Base-by-base conservation (phyloP, 2,113 vertebrate species). In the Phycodurus eques region DNA sequence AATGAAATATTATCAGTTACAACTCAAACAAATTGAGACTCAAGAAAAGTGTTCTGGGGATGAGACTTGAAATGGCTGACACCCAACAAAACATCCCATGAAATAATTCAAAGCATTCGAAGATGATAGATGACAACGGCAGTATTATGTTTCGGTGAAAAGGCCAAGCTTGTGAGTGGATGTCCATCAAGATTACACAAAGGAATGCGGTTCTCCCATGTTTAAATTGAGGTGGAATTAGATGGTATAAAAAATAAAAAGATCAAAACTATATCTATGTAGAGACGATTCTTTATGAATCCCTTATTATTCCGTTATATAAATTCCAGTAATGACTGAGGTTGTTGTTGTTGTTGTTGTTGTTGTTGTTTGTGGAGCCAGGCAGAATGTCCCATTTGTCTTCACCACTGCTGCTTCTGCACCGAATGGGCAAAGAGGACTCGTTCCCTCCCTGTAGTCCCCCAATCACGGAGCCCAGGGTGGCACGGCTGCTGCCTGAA, bases 361-460 rank as follows among this genome's bases (percentile, higher is more conserved):
- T 8, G 49, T 65, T 61, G 14, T 20, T 51, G 17, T 64, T 59
- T 19, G 31, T 19, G 14, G 85, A 91, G 3, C 92, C 93, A 2
- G 93, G 93, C 14, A 94, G 87, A 46, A 85, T 27, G 15, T 88
- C 78, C 0, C 43, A 83, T 70, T 80, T 78, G 64, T 63, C 17
- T 0, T 51, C 57, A n/a, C n/a, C 5, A 33, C 54, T 67, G 0
- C 14, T 20, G 46, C 46, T 17, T 8, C 27, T 46, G 22, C n/a
- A 46, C 11, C 64, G 33, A 60, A 47, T 11, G 43, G 62, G 15
- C 8, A 14, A 39, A 5, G 62, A 74, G 51, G 61, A 68, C 44
- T 72, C 75, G 1, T 72, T 67, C 64, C 76, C 80, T 11, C 74
- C 80, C 39, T 86, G 77, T 31, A 84, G 80, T 0, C 74, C 71